Evolutionary conservation across 92 coral and sea anemone genomes (phyloP).

Genomic region (Epizoanthus scotinus): DNA sequence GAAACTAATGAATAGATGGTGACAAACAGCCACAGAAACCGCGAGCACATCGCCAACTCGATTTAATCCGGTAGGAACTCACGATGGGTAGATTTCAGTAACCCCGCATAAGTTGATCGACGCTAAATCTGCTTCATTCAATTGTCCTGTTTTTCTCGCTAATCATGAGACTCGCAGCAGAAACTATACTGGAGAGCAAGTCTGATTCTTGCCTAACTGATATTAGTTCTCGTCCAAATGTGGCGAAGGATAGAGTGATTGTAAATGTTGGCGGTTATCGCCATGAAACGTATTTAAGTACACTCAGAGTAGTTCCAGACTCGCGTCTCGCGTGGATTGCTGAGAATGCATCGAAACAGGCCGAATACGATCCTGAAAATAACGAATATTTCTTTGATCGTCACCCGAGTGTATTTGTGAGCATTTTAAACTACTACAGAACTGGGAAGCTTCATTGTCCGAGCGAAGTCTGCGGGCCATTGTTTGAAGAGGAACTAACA

Average conservation of each 20-base stretch:
- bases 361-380: slow-evolving; percentile 88
- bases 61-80: not conserved
- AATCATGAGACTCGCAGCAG: slow-evolving; percentile 38
- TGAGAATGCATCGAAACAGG: slow-evolving; percentile 88
- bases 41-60: slow-evolving; percentile 35
- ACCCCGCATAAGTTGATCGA: not conserved
- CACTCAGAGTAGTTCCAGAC: slow-evolving; percentile 93
- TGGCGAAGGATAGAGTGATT: slow-evolving; percentile 82
- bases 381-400: slow-evolving; percentile 96
- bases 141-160: too few relatives aligned
- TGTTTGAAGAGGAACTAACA: slow-evolving; percentile 93
- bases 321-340: slow-evolving; percentile 98
- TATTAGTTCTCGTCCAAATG: slow-evolving; percentile 60
- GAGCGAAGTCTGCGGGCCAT: slow-evolving; percentile 94
- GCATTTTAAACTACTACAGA: slow-evolving; percentile 90
- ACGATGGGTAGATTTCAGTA: not conserved
- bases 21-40: slow-evolving; percentile 34
- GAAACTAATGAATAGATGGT: slow-evolving; percentile 17
- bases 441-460: slow-evolving; percentile 99
- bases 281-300: slow-evolving; percentile 96
- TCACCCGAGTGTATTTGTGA: slow-evolving; percentile 93
- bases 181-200: slow-evolving; percentile 43
- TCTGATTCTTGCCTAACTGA: slow-evolving; percentile 71
- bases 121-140: not conserved
- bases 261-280: slow-evolving; percentile 96